phyloP scores from a whole-genome alignment of 2,113 vertebrate species.

The Hystrix brachyura region DNA sequence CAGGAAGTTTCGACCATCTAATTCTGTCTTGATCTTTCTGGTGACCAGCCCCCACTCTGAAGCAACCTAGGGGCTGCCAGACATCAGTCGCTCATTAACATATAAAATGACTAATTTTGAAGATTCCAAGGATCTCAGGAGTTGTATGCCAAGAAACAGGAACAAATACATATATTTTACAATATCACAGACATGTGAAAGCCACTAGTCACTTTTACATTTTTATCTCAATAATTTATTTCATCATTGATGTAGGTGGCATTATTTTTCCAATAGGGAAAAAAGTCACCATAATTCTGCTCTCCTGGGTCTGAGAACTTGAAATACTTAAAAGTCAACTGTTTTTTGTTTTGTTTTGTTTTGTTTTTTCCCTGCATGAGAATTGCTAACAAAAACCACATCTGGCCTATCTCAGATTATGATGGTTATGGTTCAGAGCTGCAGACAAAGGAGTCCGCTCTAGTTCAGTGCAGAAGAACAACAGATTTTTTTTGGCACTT shows the following conservation, averaged over 20 bases:
- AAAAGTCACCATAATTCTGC: slow-evolving; percentile 28
- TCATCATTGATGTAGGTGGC: slow-evolving; percentile 5
- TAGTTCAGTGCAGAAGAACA: neutral
- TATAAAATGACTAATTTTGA: neutral
- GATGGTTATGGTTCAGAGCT: neutral
- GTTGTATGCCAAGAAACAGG: neutral
- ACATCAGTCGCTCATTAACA: neutral
- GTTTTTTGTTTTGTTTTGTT: neutral
- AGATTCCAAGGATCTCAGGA: neutral
- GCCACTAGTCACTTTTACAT: slow-evolving; percentile 25
- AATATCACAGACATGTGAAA: slow-evolving; percentile 21
- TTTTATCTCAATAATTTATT: slow-evolving; percentile 49
- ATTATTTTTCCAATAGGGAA: slow-evolving; percentile 11
- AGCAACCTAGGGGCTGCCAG: neutral
- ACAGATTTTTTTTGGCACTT: neutral
- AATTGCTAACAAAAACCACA: slow-evolving; percentile 26
- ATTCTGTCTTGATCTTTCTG: neutral
- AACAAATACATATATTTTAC: neutral
- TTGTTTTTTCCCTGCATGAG: neutral
- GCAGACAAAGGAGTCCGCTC: neutral
- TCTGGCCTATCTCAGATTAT: neutral
- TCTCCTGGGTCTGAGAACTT: neutral
- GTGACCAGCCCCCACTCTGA: neutral
- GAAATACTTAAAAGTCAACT: slow-evolving; percentile 37
- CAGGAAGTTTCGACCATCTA: neutral